phyloP scores from a whole-genome alignment of 2,797 vertebrate species.

The Tangara arthus region DNA sequence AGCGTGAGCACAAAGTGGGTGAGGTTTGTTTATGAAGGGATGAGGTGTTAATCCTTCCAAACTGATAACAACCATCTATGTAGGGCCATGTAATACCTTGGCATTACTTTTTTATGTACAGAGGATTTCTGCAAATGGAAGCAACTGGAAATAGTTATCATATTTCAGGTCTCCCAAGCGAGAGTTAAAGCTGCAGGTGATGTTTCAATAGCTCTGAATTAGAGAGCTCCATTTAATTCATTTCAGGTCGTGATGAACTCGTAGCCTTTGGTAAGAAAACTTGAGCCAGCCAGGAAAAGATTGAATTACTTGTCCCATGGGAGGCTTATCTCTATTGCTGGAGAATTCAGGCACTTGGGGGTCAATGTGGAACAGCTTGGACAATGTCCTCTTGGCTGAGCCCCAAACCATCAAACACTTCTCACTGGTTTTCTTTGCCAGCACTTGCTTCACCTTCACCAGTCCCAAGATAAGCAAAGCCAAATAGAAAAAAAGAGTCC shows the following conservation, averaged over 20 bases:
- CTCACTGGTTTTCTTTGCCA: conserved; percentile 41
- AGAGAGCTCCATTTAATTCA: conserved; percentile 44
- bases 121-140: conserved; percentile 44
- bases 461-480: not conserved
- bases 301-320: conserved; percentile 47
- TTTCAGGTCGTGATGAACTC: conserved; percentile 23
- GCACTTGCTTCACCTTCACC: conserved; percentile 45
- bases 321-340: conserved; percentile 47
- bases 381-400: conserved; percentile 42
- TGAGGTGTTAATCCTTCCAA: not conserved
- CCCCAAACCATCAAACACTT: conserved; percentile 13
- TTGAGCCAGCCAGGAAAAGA: conserved; percentile 25
- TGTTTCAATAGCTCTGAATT: conserved; percentile 25
- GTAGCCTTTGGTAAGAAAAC: conserved; percentile 13
- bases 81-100: not conserved
- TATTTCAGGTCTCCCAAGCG: conserved; percentile 45
- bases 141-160: conserved; percentile 37
- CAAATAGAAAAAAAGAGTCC: not conserved
- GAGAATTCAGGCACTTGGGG: conserved; percentile 46
- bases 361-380: conserved; percentile 53
- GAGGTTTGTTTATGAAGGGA: not conserved
- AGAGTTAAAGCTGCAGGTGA: conserved; percentile 50
- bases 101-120: conserved; percentile 12
- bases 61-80: not conserved
- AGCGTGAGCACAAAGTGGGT: not conserved